Base-by-base conservation (phyloP, 92 coral and sea anemone species). In the Porites lobata region DNA sequence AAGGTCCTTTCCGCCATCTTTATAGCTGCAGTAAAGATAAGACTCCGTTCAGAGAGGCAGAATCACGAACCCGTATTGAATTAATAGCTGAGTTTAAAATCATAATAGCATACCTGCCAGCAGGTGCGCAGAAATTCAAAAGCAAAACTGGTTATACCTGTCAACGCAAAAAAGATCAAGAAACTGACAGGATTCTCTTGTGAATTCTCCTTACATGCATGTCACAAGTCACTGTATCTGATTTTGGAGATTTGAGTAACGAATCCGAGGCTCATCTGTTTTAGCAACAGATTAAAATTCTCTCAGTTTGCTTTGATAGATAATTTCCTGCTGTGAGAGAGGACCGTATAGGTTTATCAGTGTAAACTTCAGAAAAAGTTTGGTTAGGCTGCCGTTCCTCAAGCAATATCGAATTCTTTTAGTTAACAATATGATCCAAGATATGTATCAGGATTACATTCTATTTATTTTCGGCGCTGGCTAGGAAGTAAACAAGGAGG, bases 61-160 rank as follows among this genome's bases (percentile, higher is more conserved):
- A 38, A 38, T 38, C 47, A 38, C 47, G 47, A 38, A 38, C 6
- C 47, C 47, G 47, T 38, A 38, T 38, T 3, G 6, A 38, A 38
- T 38, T 19, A 26, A 13, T 8, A 13, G 21, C 2, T 18, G 29
- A 57, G 65, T 62, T 20, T 4, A 61, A 78, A 22, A 79, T 11
- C 26, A 50, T 4, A 20, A 65, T 43, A 43, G 72, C 24, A 6
- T 13, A 65, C 84, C 62, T 8, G 73, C 29, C 17, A 9, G 1
- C 63, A 51, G 72, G 84, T 65, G 84, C 21, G 6, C 50, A 9
- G 20, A 47, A n/a, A 5, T 43, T 63, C 38, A 78, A 65, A 64
- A 20, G 84, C 1, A 1, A 79, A 29, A 66, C 84, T 21, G 74
- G 84, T 79, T 52, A 22, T 51, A 79, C 84, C 84, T 21, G 84